Base-by-base conservation (phyloP, 2,797 vertebrate genomes). In the Coilia nasus region DNA sequence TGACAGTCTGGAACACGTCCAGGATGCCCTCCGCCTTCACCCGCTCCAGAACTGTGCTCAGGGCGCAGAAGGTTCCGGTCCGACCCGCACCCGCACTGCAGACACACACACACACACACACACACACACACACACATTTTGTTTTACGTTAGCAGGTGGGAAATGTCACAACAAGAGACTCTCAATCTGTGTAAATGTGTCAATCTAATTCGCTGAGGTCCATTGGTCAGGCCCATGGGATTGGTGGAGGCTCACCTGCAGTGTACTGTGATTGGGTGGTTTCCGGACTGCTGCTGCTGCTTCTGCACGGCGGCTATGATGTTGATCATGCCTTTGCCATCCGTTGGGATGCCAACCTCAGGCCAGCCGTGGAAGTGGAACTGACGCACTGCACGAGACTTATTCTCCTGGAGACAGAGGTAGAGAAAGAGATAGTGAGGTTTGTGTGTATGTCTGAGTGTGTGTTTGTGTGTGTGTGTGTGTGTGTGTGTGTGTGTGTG, bases 321-420 rank as follows among this genome's bases (percentile, higher is more conserved):
- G 95, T 97, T 98, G 93, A 99, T 99, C 98, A 99, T 99, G 82
- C 98, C 98, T 92, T 99, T 99, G 0, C 98, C 98, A 0, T 99
- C 98, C 0, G 96, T 94, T 14, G 98, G 98, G 92, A 99, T 99
- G 81, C 98, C 98, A 78, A 99, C 98, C 86, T 99, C 98, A 3
- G 98, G 98, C 98, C 98, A 99, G 89, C 98, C 98, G 0, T 99
- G 98, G 92, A 99, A 99, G 90, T 99, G 98, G 88, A 99, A 99
- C 95, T 97, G 98, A 78, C 98, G 96, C 88, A 99, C 98, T 57
- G 97, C 96, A 1, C 98, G 96, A 90, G 94, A 93, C 93, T 99
- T 99, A 95, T 98, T 99, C 91, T 99, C 98, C 98, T 99, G 88
- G 71, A 44, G 15, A 44, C 15, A 44, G 35, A 44, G 31, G 19